phyloP scores from a whole-genome alignment of 2,113 vertebrate species.

The Tyrannus savana region DNA sequence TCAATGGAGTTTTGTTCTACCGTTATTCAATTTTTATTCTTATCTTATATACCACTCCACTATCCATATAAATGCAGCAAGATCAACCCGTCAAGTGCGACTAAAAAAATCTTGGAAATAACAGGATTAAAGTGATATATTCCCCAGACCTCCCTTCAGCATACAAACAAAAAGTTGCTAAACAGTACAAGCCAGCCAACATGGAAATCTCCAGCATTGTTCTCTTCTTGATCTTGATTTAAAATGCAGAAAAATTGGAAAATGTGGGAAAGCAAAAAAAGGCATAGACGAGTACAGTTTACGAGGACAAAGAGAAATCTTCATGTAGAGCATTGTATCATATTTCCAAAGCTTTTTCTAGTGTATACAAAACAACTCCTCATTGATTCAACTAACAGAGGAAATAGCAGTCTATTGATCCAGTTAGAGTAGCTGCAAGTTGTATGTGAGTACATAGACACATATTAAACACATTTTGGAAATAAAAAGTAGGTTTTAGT shows the following conservation, averaged over 20 bases:
- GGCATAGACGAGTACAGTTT: background rate
- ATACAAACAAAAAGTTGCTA: conserved; percentile 36
- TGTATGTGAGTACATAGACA: background rate
- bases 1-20: background rate
- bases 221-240: conserved; percentile 22
- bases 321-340: background rate
- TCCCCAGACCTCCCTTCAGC: background rate
- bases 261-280: background rate
- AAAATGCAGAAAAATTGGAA: background rate
- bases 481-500: background rate
- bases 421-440: background rate
- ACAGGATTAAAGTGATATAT: background rate
- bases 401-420: background rate
- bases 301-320: conserved; percentile 3
- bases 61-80: background rate
- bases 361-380: background rate
- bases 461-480: background rate
- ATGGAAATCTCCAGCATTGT: conserved; percentile 28
- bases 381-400: background rate
- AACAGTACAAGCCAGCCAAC: conserved; percentile 21
- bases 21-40: conserved; percentile 1
- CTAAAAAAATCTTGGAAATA: conserved; percentile 36
- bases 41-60: background rate
- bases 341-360: background rate
- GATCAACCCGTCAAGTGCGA: background rate